phyloP scores from a whole-genome alignment of 2,888 invertebrate genomes.

The Geophilus truncorum region DNA sequence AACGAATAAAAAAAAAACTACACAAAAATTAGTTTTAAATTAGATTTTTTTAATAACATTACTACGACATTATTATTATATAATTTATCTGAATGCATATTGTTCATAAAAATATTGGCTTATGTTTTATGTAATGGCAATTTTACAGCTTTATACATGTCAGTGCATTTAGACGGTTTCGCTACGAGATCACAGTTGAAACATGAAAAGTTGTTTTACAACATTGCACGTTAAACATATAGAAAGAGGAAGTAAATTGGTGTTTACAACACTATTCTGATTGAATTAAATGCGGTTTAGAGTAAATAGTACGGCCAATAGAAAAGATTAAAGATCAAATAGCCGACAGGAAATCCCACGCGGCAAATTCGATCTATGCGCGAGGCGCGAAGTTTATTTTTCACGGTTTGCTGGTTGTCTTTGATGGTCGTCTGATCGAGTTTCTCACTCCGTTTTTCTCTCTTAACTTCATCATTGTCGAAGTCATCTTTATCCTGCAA shows the following conservation, averaged over 20 bases:
- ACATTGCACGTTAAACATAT: neutral
- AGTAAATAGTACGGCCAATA: slow-evolving; percentile 52
- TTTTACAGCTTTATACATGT: too few relatives aligned
- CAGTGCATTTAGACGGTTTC: neutral
- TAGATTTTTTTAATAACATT: too few relatives aligned
- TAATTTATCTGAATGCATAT: too few relatives aligned
- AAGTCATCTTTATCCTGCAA: neutral
- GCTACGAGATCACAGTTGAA: neutral
- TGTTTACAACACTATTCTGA: neutral
- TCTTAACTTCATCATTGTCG: neutral
- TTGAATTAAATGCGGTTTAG: neutral
- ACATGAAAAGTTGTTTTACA: neutral
- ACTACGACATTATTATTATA: too few relatives aligned
- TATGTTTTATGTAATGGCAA: too few relatives aligned
- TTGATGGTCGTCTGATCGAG: slow-evolving; percentile 43
- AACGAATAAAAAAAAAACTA: too few relatives aligned
- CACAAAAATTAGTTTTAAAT: too few relatives aligned
- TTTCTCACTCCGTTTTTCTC: neutral
- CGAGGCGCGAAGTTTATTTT: slow-evolving; percentile 41
- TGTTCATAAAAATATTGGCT: too few relatives aligned
- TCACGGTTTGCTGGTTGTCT: neutral
- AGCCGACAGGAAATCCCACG: slow-evolving; percentile 49
- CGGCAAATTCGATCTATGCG: slow-evolving; percentile 51
- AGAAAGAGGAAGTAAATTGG: neutral
- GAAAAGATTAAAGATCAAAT: slow-evolving; percentile 50